Base-by-base conservation (phyloP, 2,797 vertebrate species). In the Phoxinus dragarum region DNA sequence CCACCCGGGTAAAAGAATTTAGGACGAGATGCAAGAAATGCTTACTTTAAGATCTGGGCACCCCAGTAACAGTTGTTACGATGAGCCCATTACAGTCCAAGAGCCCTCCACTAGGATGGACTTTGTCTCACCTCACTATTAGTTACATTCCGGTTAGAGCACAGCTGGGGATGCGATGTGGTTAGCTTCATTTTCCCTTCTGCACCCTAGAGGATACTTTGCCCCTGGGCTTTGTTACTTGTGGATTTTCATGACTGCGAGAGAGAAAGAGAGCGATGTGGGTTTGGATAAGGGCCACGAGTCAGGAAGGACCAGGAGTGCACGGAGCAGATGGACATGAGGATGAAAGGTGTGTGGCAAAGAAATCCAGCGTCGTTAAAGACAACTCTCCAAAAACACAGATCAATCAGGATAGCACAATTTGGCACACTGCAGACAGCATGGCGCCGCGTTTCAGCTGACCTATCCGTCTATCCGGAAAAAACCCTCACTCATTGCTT, bases 331-430 rank as follows among this genome's bases (percentile, higher is more conserved):
- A 89, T 77, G 84, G 82, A 89, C 14, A 82, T 10, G 83, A 82
- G 40, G 80, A 68, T 59, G 42, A 56, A 81, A 69, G 49, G 75
- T 59, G 49, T 54, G 78, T 71, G 56, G 59, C 54, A 31, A 79
- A 36, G 56, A 67, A 68, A 84, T 88, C 0, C 88, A 93, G 92
- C 89, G 91, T 90, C 86, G 78, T 75, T 84, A 93, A 82, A 89
- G 69, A 89, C 92, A 93, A 86, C 81, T 69, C 34, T 64, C 54
- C 66, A 47, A 80, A 81, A 74, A 49, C 38, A 88, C 86, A 91
- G 95, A 94, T 94, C 96, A 97, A 96, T 96, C 91, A 93, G 89
- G 93, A 91, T 92, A 91, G 94, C 94, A 93, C 92, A 93, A 91
- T 89, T 90, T 91, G 91, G 94, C 86, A 83, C 90, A 88, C 91